Evolutionary conservation across 1,140 invertebrate genomes (phyloP).

Genomic region (Ridgeia piscesae): DNA sequence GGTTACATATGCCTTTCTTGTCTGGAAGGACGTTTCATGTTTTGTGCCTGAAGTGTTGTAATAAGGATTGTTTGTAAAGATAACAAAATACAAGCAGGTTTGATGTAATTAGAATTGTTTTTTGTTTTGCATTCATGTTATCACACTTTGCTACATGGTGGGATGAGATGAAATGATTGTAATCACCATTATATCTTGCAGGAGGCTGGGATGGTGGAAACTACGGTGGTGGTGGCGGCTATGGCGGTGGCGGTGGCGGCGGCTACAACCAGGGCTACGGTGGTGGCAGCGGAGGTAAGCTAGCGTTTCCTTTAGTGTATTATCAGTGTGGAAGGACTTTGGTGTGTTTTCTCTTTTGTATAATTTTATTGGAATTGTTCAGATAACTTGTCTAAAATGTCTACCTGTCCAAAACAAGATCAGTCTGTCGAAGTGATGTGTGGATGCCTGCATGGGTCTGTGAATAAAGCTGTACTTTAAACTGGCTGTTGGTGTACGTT

Average conservation of each 20-base stretch:
- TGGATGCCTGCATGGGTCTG: background rate
- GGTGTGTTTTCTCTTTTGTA: background rate
- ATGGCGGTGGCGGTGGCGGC: background rate
- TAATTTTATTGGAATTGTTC: too few relatives aligned
- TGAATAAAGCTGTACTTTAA: background rate
- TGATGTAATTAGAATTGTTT: too few relatives aligned
- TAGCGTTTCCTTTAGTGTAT: background rate
- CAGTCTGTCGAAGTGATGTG: background rate
- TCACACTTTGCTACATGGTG: too few relatives aligned
- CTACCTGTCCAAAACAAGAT: too few relatives aligned
- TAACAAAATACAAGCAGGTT: too few relatives aligned
- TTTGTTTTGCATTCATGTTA: too few relatives aligned
- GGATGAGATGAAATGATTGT: background rate
- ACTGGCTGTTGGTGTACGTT: background rate
- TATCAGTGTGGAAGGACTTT: background rate
- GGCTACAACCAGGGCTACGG: conserved; percentile 10
- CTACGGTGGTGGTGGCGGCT: background rate
- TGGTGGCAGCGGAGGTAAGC: background rate
- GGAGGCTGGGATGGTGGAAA: conserved; percentile 2
- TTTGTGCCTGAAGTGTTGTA: too few relatives aligned
- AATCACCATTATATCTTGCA: background rate
- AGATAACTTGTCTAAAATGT: too few relatives aligned
- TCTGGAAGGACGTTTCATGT: too few relatives aligned
- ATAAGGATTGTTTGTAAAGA: too few relatives aligned
- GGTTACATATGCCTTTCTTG: too few relatives aligned